Base-by-base conservation (phyloP, 2,113 vertebrate genomes). In the Muscicapa adusta region DNA sequence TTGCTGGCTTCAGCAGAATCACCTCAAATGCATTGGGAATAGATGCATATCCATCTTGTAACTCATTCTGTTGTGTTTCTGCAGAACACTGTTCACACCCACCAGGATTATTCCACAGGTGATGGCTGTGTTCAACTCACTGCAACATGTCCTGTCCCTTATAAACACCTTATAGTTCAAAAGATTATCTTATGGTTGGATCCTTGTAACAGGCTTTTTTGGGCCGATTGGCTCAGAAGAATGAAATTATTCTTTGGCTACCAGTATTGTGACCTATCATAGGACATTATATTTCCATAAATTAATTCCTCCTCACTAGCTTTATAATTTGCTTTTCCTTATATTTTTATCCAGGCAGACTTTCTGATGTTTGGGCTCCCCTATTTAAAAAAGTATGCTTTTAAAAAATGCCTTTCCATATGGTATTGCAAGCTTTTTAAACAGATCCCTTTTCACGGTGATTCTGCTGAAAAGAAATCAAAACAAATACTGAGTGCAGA, bases 71-170 rank as follows among this genome's bases (percentile, higher is more conserved):
- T 10, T 80, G 13, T 40, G n/a, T 26, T 92, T 74, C 28, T 68
- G 43, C 18, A 9, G 18, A 22, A 45, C 16, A 4, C 40, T 38
- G 56, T 71, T 84, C n/a, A 53, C 34, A 38, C 45, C 28, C 40
- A 63, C 4, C 1, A 1, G 16, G 22, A 19, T 36, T 72, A 33
- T 45, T 87, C 42, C 1, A 1, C 5, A 53, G 33, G 16, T 8
- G 40, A n/a, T 51, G 12, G 16, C 15, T 29, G 9, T 13, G 17
- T 66, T 78, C 42, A 18, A 20, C 14, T 4, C 17, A 14, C 61
- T 53, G 9, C 28, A 65, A 42, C n/a, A n/a, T n/a, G 4, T 25
- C 14, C 15, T 65, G 2, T 8, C 25, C 28, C 36, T 56, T 56
- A 61, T 5, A 56, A 74, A 34, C 14, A 24, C 36, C 33, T 53